phyloP scores from a whole-genome alignment of 1,140 invertebrate species.

The Cylas formicarius region DNA sequence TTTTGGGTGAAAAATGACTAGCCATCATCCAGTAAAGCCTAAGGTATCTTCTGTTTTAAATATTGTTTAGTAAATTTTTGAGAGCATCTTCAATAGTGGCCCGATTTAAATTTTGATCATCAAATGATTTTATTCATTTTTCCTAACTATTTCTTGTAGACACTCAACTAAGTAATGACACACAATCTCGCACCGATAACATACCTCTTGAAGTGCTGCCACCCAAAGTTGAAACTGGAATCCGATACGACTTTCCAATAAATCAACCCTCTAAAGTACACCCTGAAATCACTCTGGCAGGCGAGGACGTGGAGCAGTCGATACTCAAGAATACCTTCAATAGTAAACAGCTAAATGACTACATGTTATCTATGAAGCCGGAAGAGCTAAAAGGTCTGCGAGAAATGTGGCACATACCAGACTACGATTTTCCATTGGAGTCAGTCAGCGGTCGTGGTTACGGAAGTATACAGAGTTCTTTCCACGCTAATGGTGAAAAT shows the following conservation, averaged over 20 bases:
- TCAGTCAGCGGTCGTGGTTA: conserved; percentile 30
- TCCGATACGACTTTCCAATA: too few species aligned
- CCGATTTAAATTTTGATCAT: too few species aligned
- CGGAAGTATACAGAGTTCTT: conserved; percentile 32
- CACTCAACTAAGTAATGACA: background rate
- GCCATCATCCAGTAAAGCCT: background rate
- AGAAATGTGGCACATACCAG: conserved; percentile 36
- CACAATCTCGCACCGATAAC: background rate
- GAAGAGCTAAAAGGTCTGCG: conserved; percentile 34
- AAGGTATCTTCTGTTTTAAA: background rate
- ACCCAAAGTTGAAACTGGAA: conserved; percentile 18
- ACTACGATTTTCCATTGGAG: conserved; percentile 40
- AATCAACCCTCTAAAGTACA: conserved; percentile 28
- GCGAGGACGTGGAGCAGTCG: conserved; percentile 15
- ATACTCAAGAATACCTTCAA: conserved; percentile 16
- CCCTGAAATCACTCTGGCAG: conserved; percentile 12
- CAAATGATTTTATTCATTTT: too few species aligned
- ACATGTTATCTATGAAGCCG: conserved; percentile 25
- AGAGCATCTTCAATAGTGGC: too few species aligned
- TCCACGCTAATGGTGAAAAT: conserved; percentile 35
- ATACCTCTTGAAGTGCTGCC: conserved; percentile 5
- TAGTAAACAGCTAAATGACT: conserved; percentile 20
- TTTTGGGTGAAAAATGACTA: too few species aligned
- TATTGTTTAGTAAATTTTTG: background rate
- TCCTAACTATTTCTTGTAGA: background rate